Evolutionary conservation across 1,140 invertebrate genomes (phyloP).

Genomic region (Triops cancriformis): DNA sequence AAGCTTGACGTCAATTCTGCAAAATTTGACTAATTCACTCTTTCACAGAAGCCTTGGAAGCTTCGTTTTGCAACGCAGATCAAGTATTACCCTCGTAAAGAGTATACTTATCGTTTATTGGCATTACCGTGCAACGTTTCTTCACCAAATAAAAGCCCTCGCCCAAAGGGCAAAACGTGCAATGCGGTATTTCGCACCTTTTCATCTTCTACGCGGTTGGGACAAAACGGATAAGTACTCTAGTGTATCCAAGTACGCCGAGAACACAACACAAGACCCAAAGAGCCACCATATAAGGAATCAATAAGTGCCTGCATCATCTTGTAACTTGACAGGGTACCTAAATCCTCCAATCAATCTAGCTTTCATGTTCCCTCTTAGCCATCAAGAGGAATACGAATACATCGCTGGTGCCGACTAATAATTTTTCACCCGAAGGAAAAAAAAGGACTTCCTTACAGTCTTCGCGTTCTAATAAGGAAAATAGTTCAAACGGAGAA

Average conservation of each 20-base stretch:
- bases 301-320: slow-evolving; percentile 13
- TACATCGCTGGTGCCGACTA: background rate
- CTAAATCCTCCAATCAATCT: slow-evolving; percentile 1
- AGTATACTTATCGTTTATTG: background rate
- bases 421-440: background rate
- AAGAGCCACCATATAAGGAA: slow-evolving; percentile 11
- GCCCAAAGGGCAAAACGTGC: no score
- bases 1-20: background rate
- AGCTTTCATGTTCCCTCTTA: background rate
- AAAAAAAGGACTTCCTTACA: background rate
- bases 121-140: no score
- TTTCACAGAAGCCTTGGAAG: background rate
- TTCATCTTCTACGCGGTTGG: no score
- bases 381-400: background rate
- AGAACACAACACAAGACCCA: background rate
- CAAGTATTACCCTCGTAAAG: background rate
- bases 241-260: background rate
- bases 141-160: no score
- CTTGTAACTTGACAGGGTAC: background rate
- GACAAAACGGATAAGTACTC: background rate
- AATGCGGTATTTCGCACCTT: no score
- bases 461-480: background rate
- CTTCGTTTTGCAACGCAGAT: background rate
- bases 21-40: background rate
- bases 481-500: background rate